phyloP scores from a whole-genome alignment of 2,888 invertebrate species.

The Monoplex corrugatus region DNA sequence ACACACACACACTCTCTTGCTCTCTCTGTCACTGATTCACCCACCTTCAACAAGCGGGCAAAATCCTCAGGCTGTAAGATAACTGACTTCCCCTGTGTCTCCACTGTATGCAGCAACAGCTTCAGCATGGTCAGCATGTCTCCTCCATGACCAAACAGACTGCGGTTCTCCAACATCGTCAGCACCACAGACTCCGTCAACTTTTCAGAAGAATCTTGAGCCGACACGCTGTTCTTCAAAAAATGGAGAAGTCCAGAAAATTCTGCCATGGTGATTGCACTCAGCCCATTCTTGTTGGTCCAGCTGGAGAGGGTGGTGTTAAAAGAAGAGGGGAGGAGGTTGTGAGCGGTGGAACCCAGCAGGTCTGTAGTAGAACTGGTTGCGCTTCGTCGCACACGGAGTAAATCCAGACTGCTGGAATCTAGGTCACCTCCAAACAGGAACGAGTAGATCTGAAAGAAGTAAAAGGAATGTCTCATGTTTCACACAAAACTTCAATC shows the following conservation, averaged over 20 bases:
- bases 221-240: not conserved
- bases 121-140: constrained; percentile 55
- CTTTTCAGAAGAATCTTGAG: not conserved
- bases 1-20: not conserved
- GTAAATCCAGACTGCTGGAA: constrained; percentile 19
- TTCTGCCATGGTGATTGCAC: constrained; percentile 13
- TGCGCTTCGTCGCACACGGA: constrained; percentile 49
- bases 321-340: not conserved
- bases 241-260: not conserved
- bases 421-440: constrained; percentile 67
- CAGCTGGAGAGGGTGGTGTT: constrained; percentile 18
- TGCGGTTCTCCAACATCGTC: constrained; percentile 11
- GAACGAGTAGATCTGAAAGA: constrained; percentile 68
- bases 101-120: constrained; percentile 53
- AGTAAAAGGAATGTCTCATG: not conserved
- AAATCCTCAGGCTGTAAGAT: constrained; percentile 62
- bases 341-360: not conserved
- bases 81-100: constrained; percentile 46
- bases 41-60: constrained; percentile 69
- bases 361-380: constrained; percentile 47
- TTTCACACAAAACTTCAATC: too few species aligned
- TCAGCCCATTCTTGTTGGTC: constrained; percentile 32
- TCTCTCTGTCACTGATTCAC: not conserved
- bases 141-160: not conserved
- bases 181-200: constrained; percentile 27